phyloP scores from a whole-genome alignment of 2,888 invertebrate genomes.

The Drosophila suboccidentalis region DNA sequence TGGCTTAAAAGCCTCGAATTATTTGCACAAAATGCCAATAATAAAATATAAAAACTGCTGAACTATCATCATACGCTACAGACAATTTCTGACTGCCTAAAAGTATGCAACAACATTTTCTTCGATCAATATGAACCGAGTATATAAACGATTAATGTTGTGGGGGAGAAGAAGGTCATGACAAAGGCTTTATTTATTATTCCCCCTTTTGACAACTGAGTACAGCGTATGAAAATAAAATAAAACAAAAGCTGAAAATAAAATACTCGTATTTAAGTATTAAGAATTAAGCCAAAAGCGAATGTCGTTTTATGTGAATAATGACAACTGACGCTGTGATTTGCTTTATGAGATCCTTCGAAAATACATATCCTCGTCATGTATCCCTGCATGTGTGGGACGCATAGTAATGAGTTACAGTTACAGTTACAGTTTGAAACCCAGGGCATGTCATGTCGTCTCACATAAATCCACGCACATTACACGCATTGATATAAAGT shows the following conservation, averaged over 20 bases:
- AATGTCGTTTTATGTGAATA: slow-evolving; percentile 63
- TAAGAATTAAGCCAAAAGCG: slow-evolving; percentile 32
- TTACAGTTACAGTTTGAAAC: slow-evolving; percentile 20
- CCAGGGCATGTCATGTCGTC: slow-evolving; percentile 44
- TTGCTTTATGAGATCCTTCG: slow-evolving; percentile 57
- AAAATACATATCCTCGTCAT: slow-evolving; percentile 21
- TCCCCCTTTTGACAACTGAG: slow-evolving; percentile 6
- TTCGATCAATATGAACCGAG: slow-evolving; percentile 3
- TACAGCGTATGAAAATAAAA: slow-evolving; percentile 41
- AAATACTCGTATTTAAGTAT: slow-evolving; percentile 51
- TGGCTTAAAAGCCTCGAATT: slow-evolving; percentile 56
- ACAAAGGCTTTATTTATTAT: slow-evolving; percentile 38
- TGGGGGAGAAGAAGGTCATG: slow-evolving; percentile 4
- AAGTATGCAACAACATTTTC: slow-evolving; percentile 14
- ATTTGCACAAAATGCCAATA: slow-evolving; percentile 61
- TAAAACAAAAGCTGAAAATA: slow-evolving; percentile 50
- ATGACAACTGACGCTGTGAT: slow-evolving; percentile 71
- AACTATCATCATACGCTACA: slow-evolving; percentile 14
- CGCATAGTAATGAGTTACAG: slow-evolving; percentile 76
- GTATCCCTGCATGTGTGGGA: slow-evolving; percentile 53
- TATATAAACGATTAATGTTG: slow-evolving; percentile 4
- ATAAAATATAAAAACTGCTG: slow-evolving; percentile 13
- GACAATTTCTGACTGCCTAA: neutral
- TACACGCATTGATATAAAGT: slow-evolving; percentile 53
- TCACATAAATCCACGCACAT: slow-evolving; percentile 45